Base-by-base conservation (phyloP, 1,140 invertebrate genomes). In the Saxidomus purpurata region DNA sequence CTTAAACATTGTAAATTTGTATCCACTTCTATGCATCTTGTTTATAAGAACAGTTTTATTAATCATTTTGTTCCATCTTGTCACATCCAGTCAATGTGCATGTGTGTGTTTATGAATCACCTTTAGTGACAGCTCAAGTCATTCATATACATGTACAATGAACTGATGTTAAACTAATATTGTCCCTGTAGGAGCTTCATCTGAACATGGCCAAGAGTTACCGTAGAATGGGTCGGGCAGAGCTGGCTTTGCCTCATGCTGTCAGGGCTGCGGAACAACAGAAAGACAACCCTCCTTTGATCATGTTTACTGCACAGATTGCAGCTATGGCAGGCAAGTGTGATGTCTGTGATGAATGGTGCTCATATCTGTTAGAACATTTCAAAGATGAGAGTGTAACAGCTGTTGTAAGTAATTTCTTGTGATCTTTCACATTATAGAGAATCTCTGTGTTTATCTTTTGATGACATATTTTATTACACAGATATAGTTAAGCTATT, bases 141-240 rank as follows among this genome's bases (percentile, higher is more conserved):
- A n/a, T n/a, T n/a, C n/a, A n/a, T n/a, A n/a, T n/a, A n/a, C n/a
- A n/a, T n/a, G n/a, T n/a, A n/a, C n/a, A n/a, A n/a, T n/a, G n/a
- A n/a, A n/a, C n/a, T n/a, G n/a, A n/a, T n/a, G n/a, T n/a, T n/a
- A n/a, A n/a, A n/a, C n/a, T n/a, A n/a, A n/a, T n/a, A n/a, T n/a
- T n/a, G n/a, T n/a, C n/a, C n/a, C n/a, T n/a, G n/a, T n/a, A 89
- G 87, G 67, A 69, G 9, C 43, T 89, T 25, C 38, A 63, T 71
- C 59, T 89, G 19, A 71, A 80, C 25, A 28, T 89, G 77, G 76
- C 77, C 15, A 89, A 89, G 49, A 49, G 31, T 67, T 82, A 71
- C 28, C 19, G 47, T 22, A 43, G 34, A n/a, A 34, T 40, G 6
- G 34, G 22, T 2, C 36, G 59, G 19, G 28, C 19, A 28, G n/a